Base-by-base conservation (phyloP, 2,888 invertebrate species). In the Abscondita cerata region DNA sequence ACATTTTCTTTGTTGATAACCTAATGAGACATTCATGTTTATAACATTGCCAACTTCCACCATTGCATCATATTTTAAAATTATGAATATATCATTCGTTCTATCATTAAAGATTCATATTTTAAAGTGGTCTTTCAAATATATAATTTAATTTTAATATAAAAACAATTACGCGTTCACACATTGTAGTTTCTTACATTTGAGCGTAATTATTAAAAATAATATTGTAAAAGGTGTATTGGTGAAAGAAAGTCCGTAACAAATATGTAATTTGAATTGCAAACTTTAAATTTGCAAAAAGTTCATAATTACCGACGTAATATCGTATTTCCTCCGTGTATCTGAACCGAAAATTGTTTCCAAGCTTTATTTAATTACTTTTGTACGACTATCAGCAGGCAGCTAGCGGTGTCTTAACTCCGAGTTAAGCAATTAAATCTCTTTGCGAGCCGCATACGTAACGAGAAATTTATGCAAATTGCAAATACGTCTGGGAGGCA, bases 391-490 rank as follows among this genome's bases (percentile, higher is more conserved):
- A 74, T 73, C 73, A 73, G 72, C 69, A 64, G 63, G 65, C 67
- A 66, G 71, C 71, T 70, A 70, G 73, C 73, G 71, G 71, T 72
- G 76, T 75, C 76, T 77, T 76, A 76, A 75, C 76, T 76, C 74
- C 73, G 74, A 73, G 75, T 74, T 75, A 73, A 75, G 75, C 77
- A 77, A 77, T 77, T 77, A 77, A 76, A 76, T 75, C 75, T 75
- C 75, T 75, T 75, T 74, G 76, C 75, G 74, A 72, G 73, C 72
- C 76, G 77, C 75, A 77, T 77, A 76, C 77, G 73, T 75, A 77
- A 77, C 73, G 75, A 76, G 70, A 70, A 73, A 75, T 77, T 76
- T 77, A 77, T 77, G 77, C 75, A 77, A 77, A 77, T 77, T 69
- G 68, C 68, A 71, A 73, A 71, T 73, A 73, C 73, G 72, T 73